Evolutionary conservation across 2,888 invertebrate genomes (phyloP), one percentile per base, ranked within the genome.

Genomic region (Trissolcus brochymenae): DNA sequence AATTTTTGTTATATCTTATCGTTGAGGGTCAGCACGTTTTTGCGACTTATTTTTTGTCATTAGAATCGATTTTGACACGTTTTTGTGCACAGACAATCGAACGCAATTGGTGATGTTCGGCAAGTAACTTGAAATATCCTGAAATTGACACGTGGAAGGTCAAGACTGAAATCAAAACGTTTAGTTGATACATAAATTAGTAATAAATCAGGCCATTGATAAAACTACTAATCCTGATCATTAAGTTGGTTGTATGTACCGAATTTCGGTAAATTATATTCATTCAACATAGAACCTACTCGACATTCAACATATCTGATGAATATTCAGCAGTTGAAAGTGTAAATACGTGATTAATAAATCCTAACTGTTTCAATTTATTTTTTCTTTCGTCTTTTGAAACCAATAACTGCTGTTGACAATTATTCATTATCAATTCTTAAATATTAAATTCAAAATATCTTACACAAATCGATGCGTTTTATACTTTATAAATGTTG

Each of bases 171-270:
- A 54, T 9, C 40, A 35, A 50, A 51, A 50, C 60, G 41, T 56
- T 73, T 66, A 74, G 43, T 40, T 40, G 56, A 62, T 67, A 57
- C 74, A 67, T 74, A 74, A 74, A 74, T 74, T 74, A 74, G 57
- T 74, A 67, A 74, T 74, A 67, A 74, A 67, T 67, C 53, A 56
- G 61, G 41, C 49, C 51, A 67, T 67, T 74, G 74, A 74, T 67
- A 67, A 56, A 74, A 40, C 40, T 11, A 17, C 14, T 49, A 49
- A 61, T 46, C 50, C 14, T 41, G 49, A 65, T 60, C 16, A 73
- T 50, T 40, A 46, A 65, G 55, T 65, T 64, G 60, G 19, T 6
- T 25, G 41, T 46, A 4, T 40, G 49, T 53, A 41, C 59, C 54
- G 40, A 67, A 61, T 62, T 62, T 62, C 46, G 35, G 51, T 56